phyloP scores from a whole-genome alignment of 2,888 invertebrate genomes.

The Hirtodrosophila trivittata region DNA sequence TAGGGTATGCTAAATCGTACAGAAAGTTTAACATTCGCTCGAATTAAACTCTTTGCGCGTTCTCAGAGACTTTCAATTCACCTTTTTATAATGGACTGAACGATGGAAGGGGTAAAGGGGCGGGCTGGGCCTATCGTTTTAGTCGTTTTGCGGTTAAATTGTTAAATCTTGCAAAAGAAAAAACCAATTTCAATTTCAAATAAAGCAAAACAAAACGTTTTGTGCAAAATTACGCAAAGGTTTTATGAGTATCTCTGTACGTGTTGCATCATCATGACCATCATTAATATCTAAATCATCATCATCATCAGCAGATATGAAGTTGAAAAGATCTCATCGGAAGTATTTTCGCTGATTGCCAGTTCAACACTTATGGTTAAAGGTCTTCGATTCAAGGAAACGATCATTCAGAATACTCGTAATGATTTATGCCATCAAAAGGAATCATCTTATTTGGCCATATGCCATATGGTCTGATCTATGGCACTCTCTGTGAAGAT shows the following conservation, averaged over 20 bases:
- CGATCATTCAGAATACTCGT: constrained; percentile 34
- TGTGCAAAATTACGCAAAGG: constrained; percentile 73
- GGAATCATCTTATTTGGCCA: constrained; percentile 18
- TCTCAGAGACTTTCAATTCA: constrained; percentile 39
- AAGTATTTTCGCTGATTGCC: constrained; percentile 70
- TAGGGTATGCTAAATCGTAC: constrained; percentile 70
- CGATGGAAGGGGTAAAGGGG: background rate
- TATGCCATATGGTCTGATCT: constrained; percentile 38
- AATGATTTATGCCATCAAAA: constrained; percentile 59
- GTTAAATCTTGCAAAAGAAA: constrained; percentile 45
- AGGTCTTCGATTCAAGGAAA: constrained; percentile 61
- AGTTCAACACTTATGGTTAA: constrained; percentile 41
- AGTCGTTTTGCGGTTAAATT: constrained; percentile 76
- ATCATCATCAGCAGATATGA: constrained; percentile 4
- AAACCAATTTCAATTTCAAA: constrained; percentile 81
- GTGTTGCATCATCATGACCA: constrained; percentile 61
- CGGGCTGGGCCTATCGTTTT: constrained; percentile 68
- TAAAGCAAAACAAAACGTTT: constrained; percentile 76
- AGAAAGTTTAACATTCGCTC: constrained; percentile 52
- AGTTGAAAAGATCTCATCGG: constrained; percentile 52
- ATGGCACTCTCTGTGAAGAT: constrained; percentile 14
- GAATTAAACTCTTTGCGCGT: constrained; percentile 56
- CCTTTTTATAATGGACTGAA: background rate
- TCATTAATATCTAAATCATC: constrained; percentile 9
- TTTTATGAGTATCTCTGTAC: constrained; percentile 55